Conservation (phyloP, 2,113 vertebrate genomes). For the Numida meleagris region DNA sequence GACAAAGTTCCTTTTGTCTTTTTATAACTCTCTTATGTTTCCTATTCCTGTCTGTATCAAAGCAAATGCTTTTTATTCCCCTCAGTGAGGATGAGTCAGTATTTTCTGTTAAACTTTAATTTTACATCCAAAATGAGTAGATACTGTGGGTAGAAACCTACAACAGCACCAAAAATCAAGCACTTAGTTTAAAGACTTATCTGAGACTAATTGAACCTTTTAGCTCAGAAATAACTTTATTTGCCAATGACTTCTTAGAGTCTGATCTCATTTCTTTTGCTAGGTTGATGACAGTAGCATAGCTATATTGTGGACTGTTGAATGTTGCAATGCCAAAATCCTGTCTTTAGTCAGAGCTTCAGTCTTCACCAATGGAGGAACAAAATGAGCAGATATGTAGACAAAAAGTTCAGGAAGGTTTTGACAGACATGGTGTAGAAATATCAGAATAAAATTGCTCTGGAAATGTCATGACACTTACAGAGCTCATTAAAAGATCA, state of each 20-base stretch:
- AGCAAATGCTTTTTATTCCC: not conserved
- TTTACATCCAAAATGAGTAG: not conserved
- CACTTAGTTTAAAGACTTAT: not conserved
- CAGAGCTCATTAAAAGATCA: not conserved
- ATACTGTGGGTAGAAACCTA: not conserved
- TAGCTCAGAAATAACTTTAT: not conserved
- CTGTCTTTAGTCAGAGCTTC: not conserved
- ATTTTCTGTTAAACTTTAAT: not conserved
- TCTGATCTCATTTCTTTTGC: slow-evolving; percentile 11
- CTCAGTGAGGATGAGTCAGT: not conserved
- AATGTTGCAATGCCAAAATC: not conserved
- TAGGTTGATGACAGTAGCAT: not conserved
- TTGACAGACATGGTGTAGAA: not conserved
- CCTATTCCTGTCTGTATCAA: not conserved
- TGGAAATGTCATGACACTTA: not conserved
- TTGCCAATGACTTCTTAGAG: not conserved
- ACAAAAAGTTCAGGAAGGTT: not conserved
- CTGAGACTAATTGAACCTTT: not conserved
- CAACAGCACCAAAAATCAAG: not conserved
- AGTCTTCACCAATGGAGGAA: not conserved
- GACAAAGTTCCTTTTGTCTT: not conserved
- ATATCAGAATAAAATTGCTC: not conserved
- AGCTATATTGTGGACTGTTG: not conserved
- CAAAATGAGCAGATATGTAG: not conserved
- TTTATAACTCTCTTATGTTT: not conserved